phyloP scores from a whole-genome alignment of 2,888 invertebrate species.

The Sinopyrophorus schimmeli region DNA sequence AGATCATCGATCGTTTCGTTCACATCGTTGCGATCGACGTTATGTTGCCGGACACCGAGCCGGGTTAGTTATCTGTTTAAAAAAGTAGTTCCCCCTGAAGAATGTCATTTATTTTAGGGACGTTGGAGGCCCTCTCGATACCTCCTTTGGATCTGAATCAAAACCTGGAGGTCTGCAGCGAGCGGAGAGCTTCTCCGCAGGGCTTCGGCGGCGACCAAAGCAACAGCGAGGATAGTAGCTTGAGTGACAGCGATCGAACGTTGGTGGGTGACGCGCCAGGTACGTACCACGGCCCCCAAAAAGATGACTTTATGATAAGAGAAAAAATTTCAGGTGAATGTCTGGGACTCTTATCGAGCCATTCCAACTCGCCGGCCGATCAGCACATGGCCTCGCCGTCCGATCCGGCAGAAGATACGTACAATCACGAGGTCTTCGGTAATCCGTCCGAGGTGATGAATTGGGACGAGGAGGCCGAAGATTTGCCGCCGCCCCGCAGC shows the following conservation, averaged over 20 bases:
- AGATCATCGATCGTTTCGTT: slow-evolving; percentile 62
- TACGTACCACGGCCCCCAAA: too few relatives aligned
- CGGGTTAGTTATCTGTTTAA: slow-evolving; percentile 55
- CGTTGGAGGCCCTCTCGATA: slow-evolving; percentile 57
- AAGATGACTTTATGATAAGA: too few relatives aligned
- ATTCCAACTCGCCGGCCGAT: slow-evolving; percentile 52
- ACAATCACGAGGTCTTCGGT: slow-evolving; percentile 44
- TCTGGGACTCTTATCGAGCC: slow-evolving; percentile 46
- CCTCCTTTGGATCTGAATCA: slow-evolving; percentile 56
- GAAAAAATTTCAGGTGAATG: slow-evolving; percentile 50
- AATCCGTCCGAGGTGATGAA: slow-evolving; percentile 47
- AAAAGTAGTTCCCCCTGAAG: neutral
- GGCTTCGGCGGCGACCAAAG: slow-evolving; percentile 61
- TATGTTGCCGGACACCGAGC: slow-evolving; percentile 64
- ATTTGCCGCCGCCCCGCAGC: slow-evolving; percentile 5
- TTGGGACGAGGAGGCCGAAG: slow-evolving; percentile 48
- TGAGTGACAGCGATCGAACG: slow-evolving; percentile 73
- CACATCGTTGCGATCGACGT: slow-evolving; percentile 66
- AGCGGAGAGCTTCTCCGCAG: slow-evolving; percentile 47
- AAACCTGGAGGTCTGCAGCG: slow-evolving; percentile 40
- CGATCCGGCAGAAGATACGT: slow-evolving; percentile 49
- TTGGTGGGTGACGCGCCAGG: slow-evolving; percentile 64
- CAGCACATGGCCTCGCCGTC: slow-evolving; percentile 52
- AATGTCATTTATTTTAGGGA: slow-evolving; percentile 47
- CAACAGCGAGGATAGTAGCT: slow-evolving; percentile 75